phyloP scores from a whole-genome alignment of 2,113 vertebrate species.

The Chionis minor region DNA sequence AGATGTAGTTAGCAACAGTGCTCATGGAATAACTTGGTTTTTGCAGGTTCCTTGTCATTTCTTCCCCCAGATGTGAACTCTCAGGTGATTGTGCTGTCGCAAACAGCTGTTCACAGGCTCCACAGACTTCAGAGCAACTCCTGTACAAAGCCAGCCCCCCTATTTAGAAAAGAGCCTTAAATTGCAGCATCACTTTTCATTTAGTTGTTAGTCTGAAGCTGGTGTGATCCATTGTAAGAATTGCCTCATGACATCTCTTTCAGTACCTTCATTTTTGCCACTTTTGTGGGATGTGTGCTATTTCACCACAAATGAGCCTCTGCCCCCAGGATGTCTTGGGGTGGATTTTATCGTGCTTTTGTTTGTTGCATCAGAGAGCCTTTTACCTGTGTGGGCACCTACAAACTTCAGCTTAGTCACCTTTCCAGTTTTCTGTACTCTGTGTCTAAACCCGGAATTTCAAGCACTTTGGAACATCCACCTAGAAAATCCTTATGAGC shows the following conservation, averaged over 20 bases:
- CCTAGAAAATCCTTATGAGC: background rate
- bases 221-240: background rate
- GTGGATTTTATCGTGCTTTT: background rate
- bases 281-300: background rate
- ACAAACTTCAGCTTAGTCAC: background rate
- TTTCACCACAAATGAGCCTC: background rate
- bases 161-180: background rate
- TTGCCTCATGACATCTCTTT: background rate
- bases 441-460: background rate
- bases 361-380: background rate
- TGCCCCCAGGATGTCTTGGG: background rate
- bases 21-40: background rate
- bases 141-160: background rate
- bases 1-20: background rate
- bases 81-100: background rate
- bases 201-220: background rate
- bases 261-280: background rate
- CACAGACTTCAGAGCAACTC: background rate
- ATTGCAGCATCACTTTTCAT: background rate
- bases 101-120: background rate
- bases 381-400: background rate
- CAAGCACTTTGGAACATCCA: background rate
- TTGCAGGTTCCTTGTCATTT: background rate
- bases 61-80: background rate
- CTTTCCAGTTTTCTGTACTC: background rate